Base-by-base conservation (phyloP, 1,140 invertebrate genomes). In the Orussus abietinus region DNA sequence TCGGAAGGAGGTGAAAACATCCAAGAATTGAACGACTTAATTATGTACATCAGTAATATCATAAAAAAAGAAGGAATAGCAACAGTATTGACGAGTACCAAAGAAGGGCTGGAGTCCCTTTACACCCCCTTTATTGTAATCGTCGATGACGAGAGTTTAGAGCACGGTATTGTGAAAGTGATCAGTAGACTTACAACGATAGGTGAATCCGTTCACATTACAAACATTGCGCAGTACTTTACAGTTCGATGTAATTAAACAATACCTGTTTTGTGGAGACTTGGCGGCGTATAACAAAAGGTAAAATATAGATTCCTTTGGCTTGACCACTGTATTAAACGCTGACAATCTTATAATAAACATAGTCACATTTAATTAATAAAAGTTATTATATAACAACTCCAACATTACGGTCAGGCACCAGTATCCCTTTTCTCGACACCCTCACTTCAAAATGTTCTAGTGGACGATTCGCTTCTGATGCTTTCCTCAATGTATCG, bases 101-200 rank as follows among this genome's bases (percentile, higher is more conserved):
- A 50, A 25, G 30, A 45, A 44, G 51, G 36, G 32, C 33, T 46
- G 18, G 67, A 76, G 47, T 59, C 56, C 34, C 64, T 78, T 49
- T 71, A 76, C n/a, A 66, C 89, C 5, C 81, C 84, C n/a, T 88
- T 84, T 53, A 78, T 80, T 40, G 65, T 86, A 25, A 68, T 82
- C 3, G 59, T 89, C 9, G 75, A 80, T 61, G 76, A 79, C 37
- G 72, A 69, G 22, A 84, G 83, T 38, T 67, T 90, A 3, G 76
- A 77, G 49, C 81, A 77, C 70, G 89, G 88, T n/a, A 77, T 90
- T 43, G 66, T 84, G 42, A 67, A 77, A 49, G 63, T 92, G 42
- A 72, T 83, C 21, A 86, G 77, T 58, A 77, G 87, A 48, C 84
- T 85, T 53, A 90, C 88, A 3, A 85, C 83, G 41, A 66, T 76